Evolutionary conservation across 2,797 vertebrate species (phyloP), one percentile per base, ranked within the genome.

Genomic region (Acanthiza pusilla): DNA sequence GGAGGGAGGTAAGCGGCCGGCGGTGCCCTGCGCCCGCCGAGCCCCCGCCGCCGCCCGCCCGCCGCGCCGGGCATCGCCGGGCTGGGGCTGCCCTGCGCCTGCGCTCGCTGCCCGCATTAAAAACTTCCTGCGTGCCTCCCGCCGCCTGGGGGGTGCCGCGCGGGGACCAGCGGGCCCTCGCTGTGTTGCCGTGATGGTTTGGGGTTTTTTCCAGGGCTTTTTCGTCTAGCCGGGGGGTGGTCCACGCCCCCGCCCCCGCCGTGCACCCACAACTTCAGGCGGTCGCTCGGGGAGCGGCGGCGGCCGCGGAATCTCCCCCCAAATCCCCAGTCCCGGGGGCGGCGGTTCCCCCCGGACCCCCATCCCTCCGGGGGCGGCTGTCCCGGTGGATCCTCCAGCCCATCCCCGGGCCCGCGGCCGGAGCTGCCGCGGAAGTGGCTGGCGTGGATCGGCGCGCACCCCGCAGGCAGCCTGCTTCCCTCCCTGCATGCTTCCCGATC

Each of bases 71-170:
- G 90, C 78, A 92, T 75, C 86, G 91, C 88, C 61, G 85, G 88
- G 93, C 96, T 93, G 91, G 91, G 95, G 91, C 94, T 93, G 96
- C 95, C 96, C 67, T 96, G 97, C 97, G 97, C 97, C 97, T 98
- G 97, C 97, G 97, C 97, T 96, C 87, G 94, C 93, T 58, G 96
- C 79, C 88, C 95, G 95, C 93, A 93, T 95, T 88, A 81, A 91
- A 97, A 97, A 97, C 96, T 96, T 97, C 96, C 97, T 96, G 96
- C 97, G 94, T 95, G 96, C 94, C 96, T 97, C 96, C 73, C 20
- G 92, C 96, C 10, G 97, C 91, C 80, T 83, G 89, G 58, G 55
- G 89, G 93, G 77, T 89, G 95, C 93, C 38, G 73, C 29, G 82
- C 73, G 68, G 85, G 55, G 45, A 84, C 77, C 74, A 0, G 47